Evolutionary conservation across 2,888 invertebrate species (phyloP), one percentile per base, ranked within the genome.

Genomic region (Pristionchus fissidentatus): DNA sequence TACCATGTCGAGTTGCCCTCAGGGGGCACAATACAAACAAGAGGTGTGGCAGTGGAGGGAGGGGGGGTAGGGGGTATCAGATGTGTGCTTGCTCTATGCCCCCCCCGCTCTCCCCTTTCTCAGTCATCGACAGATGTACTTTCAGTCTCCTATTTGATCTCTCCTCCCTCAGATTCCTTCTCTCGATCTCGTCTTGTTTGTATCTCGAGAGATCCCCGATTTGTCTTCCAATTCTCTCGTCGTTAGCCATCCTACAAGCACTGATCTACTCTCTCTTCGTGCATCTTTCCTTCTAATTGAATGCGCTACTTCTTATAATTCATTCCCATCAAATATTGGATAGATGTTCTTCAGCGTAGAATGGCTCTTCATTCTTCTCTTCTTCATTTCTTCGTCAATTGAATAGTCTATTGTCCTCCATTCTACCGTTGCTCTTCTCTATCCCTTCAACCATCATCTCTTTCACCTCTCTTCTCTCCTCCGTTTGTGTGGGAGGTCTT

Each of bases 21-120:
- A 60, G 60, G n/a, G n/a, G 60, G 29, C 60, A 60, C 32, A 38
- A 66, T 66, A 66, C 66, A 66, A 38, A 66, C 38, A 66, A 19
- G 19, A 66, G 66, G 66, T 62, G 62, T 62, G 62, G 62, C 62
- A 62, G 38, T 26, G 29, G 60, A 29, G 5, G 29, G 60, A 29
- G 5, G 60, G 60, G 29, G 3, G 29, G 32, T 15, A 22, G 10
- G 38, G 66, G 22, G n/a, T 66, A 66, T 38, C 8, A 15, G 66
- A 22, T 66, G 66, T 38, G 19, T 38, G 41, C 19, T 41, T 49
- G 10, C 10, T 49, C 10, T 49, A 49, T 49, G 49, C 19, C 70
- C 41, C 38, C n/a, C 43, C 10, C 46, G 22, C 46, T n/a, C 46
- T 29, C 5, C 32, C 66, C 15, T 66, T 35, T 22, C 5, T 66